phyloP scores from a whole-genome alignment of 2,113 vertebrate species.

The Pseudorectes ferrugineus region DNA sequence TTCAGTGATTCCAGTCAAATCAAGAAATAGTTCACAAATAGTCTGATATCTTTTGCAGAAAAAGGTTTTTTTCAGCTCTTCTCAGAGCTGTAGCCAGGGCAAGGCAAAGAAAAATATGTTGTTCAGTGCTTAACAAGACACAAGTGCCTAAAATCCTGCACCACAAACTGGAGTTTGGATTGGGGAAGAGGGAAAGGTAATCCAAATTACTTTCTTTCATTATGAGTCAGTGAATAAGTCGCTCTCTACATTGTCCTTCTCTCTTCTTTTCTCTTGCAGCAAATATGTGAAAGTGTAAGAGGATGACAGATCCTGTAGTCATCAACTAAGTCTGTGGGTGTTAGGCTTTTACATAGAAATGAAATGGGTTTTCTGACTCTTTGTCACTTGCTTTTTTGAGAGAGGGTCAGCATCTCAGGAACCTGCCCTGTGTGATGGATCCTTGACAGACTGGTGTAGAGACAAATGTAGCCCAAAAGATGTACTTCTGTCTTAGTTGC shows the following conservation, averaged over 20 bases:
- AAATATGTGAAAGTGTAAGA: neutral
- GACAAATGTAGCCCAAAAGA: neutral
- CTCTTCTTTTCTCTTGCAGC: neutral
- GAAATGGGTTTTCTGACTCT: neutral
- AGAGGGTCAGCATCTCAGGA: neutral
- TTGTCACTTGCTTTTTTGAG: neutral
- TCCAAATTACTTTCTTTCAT: neutral
- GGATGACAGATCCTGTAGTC: neutral
- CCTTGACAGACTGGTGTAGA: neutral
- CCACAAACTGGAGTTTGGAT: neutral
- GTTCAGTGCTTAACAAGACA: neutral
- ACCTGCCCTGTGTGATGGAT: neutral
- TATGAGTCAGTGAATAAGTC: neutral
- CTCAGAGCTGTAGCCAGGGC: neutral
- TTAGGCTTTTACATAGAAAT: neutral
- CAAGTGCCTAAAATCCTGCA: neutral
- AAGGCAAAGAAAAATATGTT: neutral
- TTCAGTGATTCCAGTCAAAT: neutral
- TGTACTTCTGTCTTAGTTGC: neutral
- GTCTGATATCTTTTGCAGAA: neutral
- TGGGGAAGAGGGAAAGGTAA: neutral
- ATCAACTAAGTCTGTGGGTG: neutral
- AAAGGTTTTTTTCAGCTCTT: neutral
- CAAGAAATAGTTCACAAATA: neutral
- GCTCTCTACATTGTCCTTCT: neutral